Evolutionary conservation across 2,888 invertebrate species (phyloP), one percentile per base, ranked within the genome.

Genomic region (Noctua janthe): DNA sequence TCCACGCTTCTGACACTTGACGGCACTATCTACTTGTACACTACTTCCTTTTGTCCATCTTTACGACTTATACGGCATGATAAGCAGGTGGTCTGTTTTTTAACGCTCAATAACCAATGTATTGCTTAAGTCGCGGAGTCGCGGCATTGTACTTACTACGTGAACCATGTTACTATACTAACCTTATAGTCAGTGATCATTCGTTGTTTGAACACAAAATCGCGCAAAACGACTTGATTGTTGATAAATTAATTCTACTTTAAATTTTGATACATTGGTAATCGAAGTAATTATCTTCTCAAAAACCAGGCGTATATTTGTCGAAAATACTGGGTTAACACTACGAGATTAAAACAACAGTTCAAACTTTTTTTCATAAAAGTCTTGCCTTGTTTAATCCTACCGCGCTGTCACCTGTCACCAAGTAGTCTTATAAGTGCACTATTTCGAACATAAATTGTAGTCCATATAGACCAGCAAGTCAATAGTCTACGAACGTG

Each of bases 1-100:
- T 82, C 51, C 64, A 73, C 70, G 70, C 66, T 2, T 72, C 39
- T 69, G 82, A 59, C 86, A 62, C 56, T 82, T 70, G 85, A 81
- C 74, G 70, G 43, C 20, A 64, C 70, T 73, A 73, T 83, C 83
- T 76, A 54, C 81, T n/a, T 51, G 74, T 59, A 59, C 54, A 78
- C 62, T 54, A 84, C 73, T 86, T 84, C 78, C 73, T 86, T 82
- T 64, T 71, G 59, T 59, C 29, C 62, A 86, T 78, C 66, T 77
- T 71, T 76, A 83, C 59, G 64, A 84, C 83, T 73, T 83, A 54
- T 29, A 10, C 11, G 15, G 83, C 70, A 83, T 86, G 69, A 82
- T 73, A 82, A 82, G 56, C 64, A 76, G 83, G 51, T 82, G 83
- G 69, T 70, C n/a, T 62, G 15, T 64, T 73, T 82, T 79, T 39